Conservation (phyloP, 2,888 invertebrate species). For the Caenorhabditis sp. region DNA sequence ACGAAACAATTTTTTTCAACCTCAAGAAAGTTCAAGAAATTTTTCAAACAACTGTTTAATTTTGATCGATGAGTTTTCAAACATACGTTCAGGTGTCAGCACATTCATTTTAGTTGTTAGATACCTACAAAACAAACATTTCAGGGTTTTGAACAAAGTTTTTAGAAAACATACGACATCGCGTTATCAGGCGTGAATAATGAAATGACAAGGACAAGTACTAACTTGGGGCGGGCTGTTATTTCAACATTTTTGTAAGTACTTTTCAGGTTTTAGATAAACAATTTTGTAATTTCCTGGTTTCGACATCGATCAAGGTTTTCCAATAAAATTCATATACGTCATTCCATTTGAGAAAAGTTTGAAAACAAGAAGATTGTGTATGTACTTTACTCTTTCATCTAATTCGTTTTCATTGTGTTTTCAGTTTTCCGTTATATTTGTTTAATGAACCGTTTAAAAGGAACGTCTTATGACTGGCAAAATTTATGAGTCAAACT, state of each 20-base stretch:
- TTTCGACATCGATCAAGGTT: no score
- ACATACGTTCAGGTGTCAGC: background rate
- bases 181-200: no score
- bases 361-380: background rate
- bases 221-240: background rate
- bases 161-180: background rate
- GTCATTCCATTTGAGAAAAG: background rate
- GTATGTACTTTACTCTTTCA: background rate
- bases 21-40: no score
- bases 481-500: no score
- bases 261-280: no score
- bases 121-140: background rate
- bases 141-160: background rate
- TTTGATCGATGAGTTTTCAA: background rate
- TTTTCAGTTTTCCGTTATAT: background rate
- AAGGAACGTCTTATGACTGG: constrained; percentile 11
- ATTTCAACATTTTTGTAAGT: no score
- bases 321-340: no score
- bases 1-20: no score
- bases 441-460: background rate
- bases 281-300: no score
- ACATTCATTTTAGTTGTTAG: background rate
- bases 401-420: background rate
- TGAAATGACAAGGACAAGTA: background rate
- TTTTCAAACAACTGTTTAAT: background rate